Conservation (phyloP, 1,140 invertebrate species). For the Leguminivora glycinivorella region DNA sequence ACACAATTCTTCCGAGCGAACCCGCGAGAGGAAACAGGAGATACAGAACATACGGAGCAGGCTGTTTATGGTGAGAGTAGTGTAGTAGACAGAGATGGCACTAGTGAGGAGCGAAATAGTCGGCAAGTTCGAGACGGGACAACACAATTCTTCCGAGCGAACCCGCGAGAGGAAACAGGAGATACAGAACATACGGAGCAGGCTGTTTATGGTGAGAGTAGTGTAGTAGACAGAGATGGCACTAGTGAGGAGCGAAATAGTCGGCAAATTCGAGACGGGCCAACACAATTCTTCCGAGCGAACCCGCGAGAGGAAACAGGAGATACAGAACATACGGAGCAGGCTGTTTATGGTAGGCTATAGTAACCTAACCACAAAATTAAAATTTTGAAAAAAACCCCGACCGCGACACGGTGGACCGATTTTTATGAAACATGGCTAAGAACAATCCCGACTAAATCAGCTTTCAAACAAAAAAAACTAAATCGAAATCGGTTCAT, state of each 20-base stretch:
- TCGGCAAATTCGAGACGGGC: conserved; percentile 87
- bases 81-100: too few relatives aligned
- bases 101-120: conserved; percentile 92
- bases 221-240: too few relatives aligned
- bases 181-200: conserved; percentile 89
- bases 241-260: conserved; percentile 91
- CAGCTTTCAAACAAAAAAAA: too few relatives aligned
- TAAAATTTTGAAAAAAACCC: too few relatives aligned
- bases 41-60: conserved; percentile 90
- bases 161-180: conserved; percentile 92
- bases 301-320: conserved; percentile 91
- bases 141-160: conserved; percentile 81
- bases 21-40: conserved; percentile 92
- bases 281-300: conserved; percentile 82
- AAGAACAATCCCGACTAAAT: too few relatives aligned
- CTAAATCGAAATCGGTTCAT: too few relatives aligned
- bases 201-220: conserved; percentile 89
- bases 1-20: conserved; percentile 81
- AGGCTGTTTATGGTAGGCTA: conserved; percentile 91
- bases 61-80: conserved; percentile 86
- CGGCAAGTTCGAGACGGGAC: conserved; percentile 86
- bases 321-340: conserved; percentile 91
- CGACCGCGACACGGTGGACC: too few relatives aligned
- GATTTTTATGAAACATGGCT: too few relatives aligned
- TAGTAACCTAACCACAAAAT: too few relatives aligned